Evolutionary conservation across 2,888 invertebrate species (phyloP).

Genomic region (Aphelenchoides bicaudatus): DNA sequence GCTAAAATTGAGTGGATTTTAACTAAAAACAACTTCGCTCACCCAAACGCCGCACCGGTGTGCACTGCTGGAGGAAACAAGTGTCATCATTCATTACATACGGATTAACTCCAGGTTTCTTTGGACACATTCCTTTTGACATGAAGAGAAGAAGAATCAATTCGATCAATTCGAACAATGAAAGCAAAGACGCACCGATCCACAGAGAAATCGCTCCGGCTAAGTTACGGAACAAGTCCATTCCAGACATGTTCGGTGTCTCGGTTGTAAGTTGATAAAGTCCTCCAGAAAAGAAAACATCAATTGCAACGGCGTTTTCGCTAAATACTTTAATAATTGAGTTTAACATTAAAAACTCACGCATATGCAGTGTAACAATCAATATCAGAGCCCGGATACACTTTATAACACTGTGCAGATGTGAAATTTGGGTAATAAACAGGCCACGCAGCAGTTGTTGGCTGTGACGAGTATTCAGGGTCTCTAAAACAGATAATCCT

Average conservation of each 20-base stretch:
- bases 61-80: background rate
- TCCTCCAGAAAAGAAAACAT: conserved; percentile 20
- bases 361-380: conserved; percentile 30
- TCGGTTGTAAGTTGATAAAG: conserved; percentile 24
- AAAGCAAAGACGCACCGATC: conserved; percentile 29
- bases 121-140: conserved; percentile 1
- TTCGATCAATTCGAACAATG: conserved; percentile 24
- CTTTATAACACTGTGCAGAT: conserved; percentile 22
- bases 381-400: conserved; percentile 24
- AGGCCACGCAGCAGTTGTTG: conserved; percentile 24
- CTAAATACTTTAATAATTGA: conserved; percentile 17
- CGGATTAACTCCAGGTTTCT: conserved; percentile 1
- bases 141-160: conserved; percentile 17
- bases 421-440: conserved; percentile 19
- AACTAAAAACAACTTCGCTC: background rate
- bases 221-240: conserved; percentile 28
- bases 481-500: conserved; percentile 22
- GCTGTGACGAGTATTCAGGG: conserved; percentile 6
- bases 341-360: conserved; percentile 1
- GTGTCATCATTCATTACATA: background rate
- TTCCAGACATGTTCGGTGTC: conserved; percentile 25
- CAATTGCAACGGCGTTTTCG: conserved; percentile 30
- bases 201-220: conserved; percentile 31
- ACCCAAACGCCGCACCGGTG: background rate
- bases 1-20: background rate